These are phyloP conservation scores for Biston stratarius DNA, from an alignment of 2,888 invertebrate species.

Conservation along the genomic window DNA sequence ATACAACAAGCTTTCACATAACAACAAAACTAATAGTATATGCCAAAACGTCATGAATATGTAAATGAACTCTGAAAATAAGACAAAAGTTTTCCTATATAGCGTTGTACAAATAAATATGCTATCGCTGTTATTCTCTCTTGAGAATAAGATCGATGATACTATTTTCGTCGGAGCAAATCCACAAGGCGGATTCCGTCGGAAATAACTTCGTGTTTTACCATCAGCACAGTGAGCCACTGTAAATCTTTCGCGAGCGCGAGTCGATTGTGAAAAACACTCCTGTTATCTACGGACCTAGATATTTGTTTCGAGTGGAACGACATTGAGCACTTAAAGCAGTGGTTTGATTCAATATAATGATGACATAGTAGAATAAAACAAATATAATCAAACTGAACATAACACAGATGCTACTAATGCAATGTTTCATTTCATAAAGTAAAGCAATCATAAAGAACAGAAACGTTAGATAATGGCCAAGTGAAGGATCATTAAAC, in stretches of 20 bases:
- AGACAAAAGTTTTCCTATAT: constrained; percentile 63
- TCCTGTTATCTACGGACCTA: constrained; percentile 59
- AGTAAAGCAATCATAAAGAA: constrained; percentile 22
- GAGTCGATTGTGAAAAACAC: constrained; percentile 77
- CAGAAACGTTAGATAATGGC: background rate
- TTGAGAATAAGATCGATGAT: constrained; percentile 80
- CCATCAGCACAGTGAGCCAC: constrained; percentile 64
- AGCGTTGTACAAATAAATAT: constrained; percentile 72
- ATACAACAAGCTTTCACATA: constrained; percentile 1
- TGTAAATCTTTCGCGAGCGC: constrained; percentile 76
- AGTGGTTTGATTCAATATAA: constrained; percentile 54
- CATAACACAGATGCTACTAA: constrained; percentile 49
- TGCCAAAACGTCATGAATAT: constrained; percentile 49
- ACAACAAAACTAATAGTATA: constrained; percentile 33
- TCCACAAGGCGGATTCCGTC: constrained; percentile 81
- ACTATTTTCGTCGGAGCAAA: constrained; percentile 81
- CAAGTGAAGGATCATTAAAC: too few species aligned
- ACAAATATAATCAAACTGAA: constrained; percentile 49
- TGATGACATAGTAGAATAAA: constrained; percentile 50
- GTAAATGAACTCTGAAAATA: constrained; percentile 62
- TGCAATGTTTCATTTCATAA: constrained; percentile 39
- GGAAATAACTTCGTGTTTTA: constrained; percentile 79
- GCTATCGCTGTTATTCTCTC: constrained; percentile 69
- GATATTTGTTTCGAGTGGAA: constrained; percentile 54
- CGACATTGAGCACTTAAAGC: constrained; percentile 56